Conservation (phyloP, 2,797 vertebrate genomes). For the Kryptolebias ocellatus region DNA sequence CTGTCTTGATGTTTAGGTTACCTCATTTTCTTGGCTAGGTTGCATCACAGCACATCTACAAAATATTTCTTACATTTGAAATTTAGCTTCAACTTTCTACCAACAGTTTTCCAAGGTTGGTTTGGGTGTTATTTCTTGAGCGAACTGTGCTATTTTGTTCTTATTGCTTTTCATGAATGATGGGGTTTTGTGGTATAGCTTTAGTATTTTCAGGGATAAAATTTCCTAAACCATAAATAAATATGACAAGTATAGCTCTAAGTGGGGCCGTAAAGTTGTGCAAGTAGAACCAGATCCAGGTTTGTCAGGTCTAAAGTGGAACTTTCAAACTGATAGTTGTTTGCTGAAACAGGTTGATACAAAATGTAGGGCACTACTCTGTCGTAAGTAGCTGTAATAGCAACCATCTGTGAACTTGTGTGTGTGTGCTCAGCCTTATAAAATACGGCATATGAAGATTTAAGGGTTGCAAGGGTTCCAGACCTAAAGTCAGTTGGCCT, state of each 20-base stretch:
- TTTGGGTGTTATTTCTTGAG: background rate
- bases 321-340: constrained; percentile 30
- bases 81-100: background rate
- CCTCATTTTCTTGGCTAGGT: constrained; percentile 1
- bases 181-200: background rate
- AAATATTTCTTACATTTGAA: background rate
- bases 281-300: constrained; percentile 3
- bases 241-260: constrained; percentile 4
- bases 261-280: background rate
- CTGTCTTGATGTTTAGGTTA: constrained; percentile 9
- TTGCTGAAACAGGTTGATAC: constrained; percentile 63
- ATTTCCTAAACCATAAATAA: background rate
- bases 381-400: constrained; percentile 75
- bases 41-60: background rate
- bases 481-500: constrained; percentile 46
- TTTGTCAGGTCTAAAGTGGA: constrained; percentile 2
- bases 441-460: constrained; percentile 59
- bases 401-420: constrained; percentile 77
- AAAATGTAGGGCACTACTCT: constrained; percentile 64
- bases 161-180: background rate
- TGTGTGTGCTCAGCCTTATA: constrained; percentile 18
- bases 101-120: background rate
- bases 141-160: background rate
- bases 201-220: constrained; percentile 1
- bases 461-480: constrained; percentile 65